These are phyloP conservation scores for Atethmia centrago DNA, from an alignment of 2,888 invertebrate species.

Conservation along the genomic window DNA sequence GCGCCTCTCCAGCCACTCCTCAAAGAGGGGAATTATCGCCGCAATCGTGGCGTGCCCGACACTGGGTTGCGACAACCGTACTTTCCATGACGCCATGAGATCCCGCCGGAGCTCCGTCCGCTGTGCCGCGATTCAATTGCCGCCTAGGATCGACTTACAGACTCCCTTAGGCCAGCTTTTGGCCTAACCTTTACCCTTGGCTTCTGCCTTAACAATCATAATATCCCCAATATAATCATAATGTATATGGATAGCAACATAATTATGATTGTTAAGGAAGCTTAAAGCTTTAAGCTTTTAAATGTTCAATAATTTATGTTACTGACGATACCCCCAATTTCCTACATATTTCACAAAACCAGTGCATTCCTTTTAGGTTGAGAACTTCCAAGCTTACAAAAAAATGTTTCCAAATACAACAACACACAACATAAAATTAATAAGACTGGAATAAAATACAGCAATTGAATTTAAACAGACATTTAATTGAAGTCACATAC, in stretches of 20 bases:
- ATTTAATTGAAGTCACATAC: conserved; percentile 7
- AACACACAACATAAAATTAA: background rate
- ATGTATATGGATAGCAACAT: background rate
- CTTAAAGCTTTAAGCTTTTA: background rate
- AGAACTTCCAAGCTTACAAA: background rate
- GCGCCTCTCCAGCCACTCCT: no score
- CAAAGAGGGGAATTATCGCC: no score
- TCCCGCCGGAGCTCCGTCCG: no score
- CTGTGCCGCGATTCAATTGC: no score
- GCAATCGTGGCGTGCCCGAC: no score
- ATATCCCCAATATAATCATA: no score
- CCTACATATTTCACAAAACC: background rate
- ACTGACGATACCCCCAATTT: background rate
- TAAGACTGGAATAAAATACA: background rate
- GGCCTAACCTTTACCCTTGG: background rate
- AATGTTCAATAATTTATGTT: background rate
- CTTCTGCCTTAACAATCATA: background rate
- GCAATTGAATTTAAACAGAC: background rate
- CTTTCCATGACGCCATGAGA: no score
- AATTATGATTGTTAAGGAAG: background rate
- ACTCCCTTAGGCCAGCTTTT: background rate
- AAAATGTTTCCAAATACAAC: background rate
- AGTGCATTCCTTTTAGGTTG: no score
- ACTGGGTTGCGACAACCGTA: no score
- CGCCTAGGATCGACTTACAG: no score